A percentile compares a stretch with the other conserved stretches of the same genome.
Evolutionary conservation across 2,797 vertebrate genomes (phyloP).

Genomic region (Micrastur ruficollis): DNA sequence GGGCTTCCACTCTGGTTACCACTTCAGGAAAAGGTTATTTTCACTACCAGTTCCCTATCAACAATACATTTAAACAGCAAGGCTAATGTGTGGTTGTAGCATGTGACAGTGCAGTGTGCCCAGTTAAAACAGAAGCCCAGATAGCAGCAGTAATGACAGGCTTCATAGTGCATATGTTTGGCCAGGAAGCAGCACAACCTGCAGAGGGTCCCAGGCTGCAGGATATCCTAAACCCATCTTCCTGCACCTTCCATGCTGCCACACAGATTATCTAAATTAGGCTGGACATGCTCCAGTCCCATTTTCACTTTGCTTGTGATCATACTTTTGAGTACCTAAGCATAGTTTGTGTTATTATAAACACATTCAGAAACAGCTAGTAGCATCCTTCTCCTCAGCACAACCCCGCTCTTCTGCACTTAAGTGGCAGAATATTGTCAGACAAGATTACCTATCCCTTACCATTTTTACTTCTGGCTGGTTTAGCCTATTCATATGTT

Average conservation of each 20-base stretch:
- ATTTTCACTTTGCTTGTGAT: background rate
- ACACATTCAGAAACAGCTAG: background rate
- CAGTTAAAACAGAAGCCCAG: background rate
- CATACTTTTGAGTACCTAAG: background rate
- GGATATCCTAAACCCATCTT: background rate
- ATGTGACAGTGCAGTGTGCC: background rate
- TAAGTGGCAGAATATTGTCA: rapidly evolving
- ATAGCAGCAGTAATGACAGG: background rate
- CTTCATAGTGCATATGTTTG: background rate
- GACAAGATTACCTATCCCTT: background rate
- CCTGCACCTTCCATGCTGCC: background rate
- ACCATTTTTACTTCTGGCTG: background rate
- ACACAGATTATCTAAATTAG: rapidly evolving
- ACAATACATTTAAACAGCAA: background rate
- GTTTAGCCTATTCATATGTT: rapidly evolving
- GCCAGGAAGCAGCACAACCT: background rate
- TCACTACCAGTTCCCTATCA: background rate
- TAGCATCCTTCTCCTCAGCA: background rate
- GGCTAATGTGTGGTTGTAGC: background rate
- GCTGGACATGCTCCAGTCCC: background rate
- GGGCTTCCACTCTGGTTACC: background rate
- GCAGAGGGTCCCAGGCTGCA: background rate
- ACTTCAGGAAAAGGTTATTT: background rate
- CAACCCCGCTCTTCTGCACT: background rate
- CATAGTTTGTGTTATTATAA: background rate